These are phyloP conservation scores for Rhinichthys osculus DNA, from an alignment of 2,797 vertebrate species.

Conservation along the genomic window DNA sequence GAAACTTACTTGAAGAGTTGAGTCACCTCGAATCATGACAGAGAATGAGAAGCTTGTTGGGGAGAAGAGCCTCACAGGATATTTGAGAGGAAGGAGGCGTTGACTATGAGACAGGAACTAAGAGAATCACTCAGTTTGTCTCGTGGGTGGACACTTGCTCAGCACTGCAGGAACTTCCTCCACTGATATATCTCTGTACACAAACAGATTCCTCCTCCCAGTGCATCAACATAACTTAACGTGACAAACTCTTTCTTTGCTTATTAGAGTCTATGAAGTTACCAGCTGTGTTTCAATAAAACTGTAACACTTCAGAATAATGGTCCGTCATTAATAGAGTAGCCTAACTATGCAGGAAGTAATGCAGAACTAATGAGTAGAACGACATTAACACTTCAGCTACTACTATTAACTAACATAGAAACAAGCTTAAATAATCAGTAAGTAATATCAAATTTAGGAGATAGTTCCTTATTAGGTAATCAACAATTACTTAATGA, in stretches of 20 bases:
- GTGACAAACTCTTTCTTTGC: neutral
- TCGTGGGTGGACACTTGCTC: slow-evolving; percentile 40
- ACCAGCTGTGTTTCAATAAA: neutral
- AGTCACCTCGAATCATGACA: neutral
- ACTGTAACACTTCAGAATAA: too few species aligned
- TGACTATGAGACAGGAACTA: slow-evolving; percentile 6
- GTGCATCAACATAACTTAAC: too few species aligned
- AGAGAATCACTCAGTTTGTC: neutral
- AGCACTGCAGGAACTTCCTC: slow-evolving; percentile 21
- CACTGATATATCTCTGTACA: neutral
- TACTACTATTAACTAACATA: too few species aligned
- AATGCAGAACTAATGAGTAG: too few species aligned
- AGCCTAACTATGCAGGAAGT: too few species aligned
- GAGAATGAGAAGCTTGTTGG: neutral
- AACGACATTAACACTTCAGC: too few species aligned
- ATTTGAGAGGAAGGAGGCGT: slow-evolving; percentile 9
- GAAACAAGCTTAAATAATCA: too few species aligned
- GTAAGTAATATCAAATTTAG: too few species aligned
- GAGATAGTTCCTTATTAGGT: too few species aligned
- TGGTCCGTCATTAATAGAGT: too few species aligned
- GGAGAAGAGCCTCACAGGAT: slow-evolving; percentile 16
- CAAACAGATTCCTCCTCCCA: neutral
- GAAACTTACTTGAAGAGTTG: slow-evolving; percentile 26
- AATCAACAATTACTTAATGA: too few species aligned
- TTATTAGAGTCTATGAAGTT: neutral